These are phyloP conservation scores for Muscidifurax raptorellus DNA, from an alignment of 1,140 invertebrate species.

Conservation along the genomic window DNA sequence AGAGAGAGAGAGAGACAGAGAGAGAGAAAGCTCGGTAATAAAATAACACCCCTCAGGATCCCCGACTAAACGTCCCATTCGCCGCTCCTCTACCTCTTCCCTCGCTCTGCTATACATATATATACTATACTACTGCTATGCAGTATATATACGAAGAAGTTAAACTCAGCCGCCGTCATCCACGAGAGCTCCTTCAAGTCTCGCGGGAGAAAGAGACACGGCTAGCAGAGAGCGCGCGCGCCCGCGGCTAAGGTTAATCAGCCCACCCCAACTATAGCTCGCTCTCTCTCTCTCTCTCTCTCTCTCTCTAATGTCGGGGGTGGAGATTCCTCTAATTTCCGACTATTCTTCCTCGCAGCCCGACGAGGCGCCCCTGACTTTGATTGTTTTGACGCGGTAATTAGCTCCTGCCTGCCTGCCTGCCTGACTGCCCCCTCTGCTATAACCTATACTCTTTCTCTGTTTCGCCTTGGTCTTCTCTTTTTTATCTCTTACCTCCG, in stretches of 20 bases:
- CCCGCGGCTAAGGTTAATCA: slow-evolving; percentile 20
- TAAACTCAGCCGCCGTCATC: slow-evolving; percentile 15
- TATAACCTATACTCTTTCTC: no score
- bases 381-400: slow-evolving; percentile 19
- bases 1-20: slow-evolving; percentile 59
- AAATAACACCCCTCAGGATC: slow-evolving; percentile 66
- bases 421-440: not conserved
- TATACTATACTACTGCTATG: no score
- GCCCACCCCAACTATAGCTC: not conserved
- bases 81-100: not conserved
- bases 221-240: not conserved
- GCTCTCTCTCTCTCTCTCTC: no score
- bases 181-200: slow-evolving; percentile 13
- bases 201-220: slow-evolving; percentile 8
- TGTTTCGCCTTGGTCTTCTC: not conserved
- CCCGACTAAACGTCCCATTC: slow-evolving; percentile 60
- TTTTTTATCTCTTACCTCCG: not conserved
- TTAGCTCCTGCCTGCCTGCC: not conserved
- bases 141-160: not conserved
- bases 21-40: slow-evolving; percentile 62
- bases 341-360: not conserved
- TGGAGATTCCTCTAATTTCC: slow-evolving; percentile 19
- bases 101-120: not conserved
- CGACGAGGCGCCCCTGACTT: not conserved
- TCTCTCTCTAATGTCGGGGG: not conserved